Base-by-base conservation (phyloP, 2,888 invertebrate species). In the Andrena flavipes region DNA sequence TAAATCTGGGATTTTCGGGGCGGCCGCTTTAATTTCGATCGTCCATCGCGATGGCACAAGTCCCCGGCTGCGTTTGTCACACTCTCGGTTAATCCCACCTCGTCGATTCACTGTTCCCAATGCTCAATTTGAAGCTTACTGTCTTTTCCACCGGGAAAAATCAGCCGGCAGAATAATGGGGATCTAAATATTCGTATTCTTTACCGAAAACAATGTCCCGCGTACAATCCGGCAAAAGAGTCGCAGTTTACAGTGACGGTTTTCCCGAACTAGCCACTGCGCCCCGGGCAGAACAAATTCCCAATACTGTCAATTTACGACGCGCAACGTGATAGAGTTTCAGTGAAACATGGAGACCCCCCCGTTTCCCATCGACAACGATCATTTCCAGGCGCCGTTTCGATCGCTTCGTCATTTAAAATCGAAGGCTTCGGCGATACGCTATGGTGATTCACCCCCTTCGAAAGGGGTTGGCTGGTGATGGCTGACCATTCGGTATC, bases 361-460 rank as follows among this genome's bases (percentile, higher is more conserved):
- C 20, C 29, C 29, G 2, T 29, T 23, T 62, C 30, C 30, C 63
- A 64, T 30, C 54, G 48, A 51, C 62, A 26, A 29, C 69, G 42
- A 63, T 69, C 68, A 69, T 63, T 59, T 48, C 10, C 33, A 42
- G 5, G 30, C 10, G 20, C 42, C 49, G 49, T 26, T 60, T 48
- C 30, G n/a, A 63, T 54, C 23, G 13, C 35, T 20, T 30, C 76
- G 83, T 81, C 85, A 75, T 80, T 77, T 33, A 69, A 7, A 56
- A 72, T 63, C 42, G 80, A 75, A 74, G 82, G 84, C 86, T 84
- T 86, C 87, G 80, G 65, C 77, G 85, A 77, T 49, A 70, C 76
- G 87, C 89, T 91, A 89, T 29, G 62, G 13, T 80, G 67, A 63
- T 72, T 72, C 71, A 72, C 30, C 48, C 60, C 5, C 26, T 59